Evolutionary conservation across 2,113 vertebrate species (phyloP), one percentile per base, ranked within the genome.

Genomic region (Callospermophilus lateralis): DNA sequence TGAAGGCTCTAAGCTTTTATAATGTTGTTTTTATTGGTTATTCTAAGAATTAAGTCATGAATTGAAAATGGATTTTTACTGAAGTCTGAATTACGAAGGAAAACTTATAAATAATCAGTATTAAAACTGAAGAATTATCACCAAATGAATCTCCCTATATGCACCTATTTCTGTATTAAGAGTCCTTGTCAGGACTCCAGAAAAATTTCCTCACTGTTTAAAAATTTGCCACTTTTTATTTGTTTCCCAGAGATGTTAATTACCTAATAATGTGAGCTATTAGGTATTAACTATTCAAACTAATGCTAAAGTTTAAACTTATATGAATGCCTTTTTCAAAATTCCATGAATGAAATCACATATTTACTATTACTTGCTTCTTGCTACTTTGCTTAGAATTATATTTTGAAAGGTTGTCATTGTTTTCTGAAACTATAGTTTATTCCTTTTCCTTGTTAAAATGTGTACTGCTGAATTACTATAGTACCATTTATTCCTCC

Each of bases 151-250:
- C 12, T 67, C 26, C 17, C 7, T 17, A 30, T 19, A 10, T 34
- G 34, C 7, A 4, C 39, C 17, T 32, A 34, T 73, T 2, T n/a
- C 16, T 72, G 30, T 48, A 0, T 4, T 5, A 2, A 58, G 24
- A 42, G 37, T 61, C 2, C 68, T 61, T 61, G 58, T 28, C 6
- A 83, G 79, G 5, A 45, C 4, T 61, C 10, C 13, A 73, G n/a
- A 73, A 83, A 72, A 19, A 63, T 63, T 5, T 80, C 28, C 39
- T 48, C 0, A 48, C 26, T 22, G 20, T 65, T 30, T 15, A 53
- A 4, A 3, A 34, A 45, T 68, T 86, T 55, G 1, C 61, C 58
- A 72, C 37, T 34, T 70, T 12, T 12, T 4, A 7, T 39, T 1
- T n/a, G 20, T 34, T 30, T 79, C 1, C 3, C 24, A 63, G 45